Evolutionary conservation across 1,140 invertebrate species (phyloP).

Genomic region (Tetraneura akinire): DNA sequence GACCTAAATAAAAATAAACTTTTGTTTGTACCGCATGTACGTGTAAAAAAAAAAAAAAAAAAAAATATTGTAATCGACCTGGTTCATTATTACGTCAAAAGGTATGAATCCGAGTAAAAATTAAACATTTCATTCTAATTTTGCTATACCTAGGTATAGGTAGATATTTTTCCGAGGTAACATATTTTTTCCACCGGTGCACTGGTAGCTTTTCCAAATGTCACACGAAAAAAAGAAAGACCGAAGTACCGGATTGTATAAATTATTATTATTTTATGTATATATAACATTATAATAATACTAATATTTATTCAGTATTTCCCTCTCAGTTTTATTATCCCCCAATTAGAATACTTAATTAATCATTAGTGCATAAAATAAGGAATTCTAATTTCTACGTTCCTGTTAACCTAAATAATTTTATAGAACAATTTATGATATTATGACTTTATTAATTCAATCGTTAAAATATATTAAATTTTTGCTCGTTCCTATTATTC

Average conservation of each 20-base stretch:
- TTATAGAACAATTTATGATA: background rate
- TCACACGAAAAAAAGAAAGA: background rate
- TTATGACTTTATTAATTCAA: background rate
- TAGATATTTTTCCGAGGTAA: conserved; percentile 1
- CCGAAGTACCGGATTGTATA: background rate
- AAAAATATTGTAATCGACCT: conserved; percentile 34
- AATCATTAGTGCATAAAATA: background rate
- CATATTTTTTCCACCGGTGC: background rate
- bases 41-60: too few relatives aligned
- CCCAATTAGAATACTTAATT: conserved; percentile 4
- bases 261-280: conserved; percentile 13
- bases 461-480: background rate
- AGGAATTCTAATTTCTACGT: background rate
- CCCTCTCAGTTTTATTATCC: background rate
- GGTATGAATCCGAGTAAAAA: conserved; percentile 7
- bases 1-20: conserved; percentile 16
- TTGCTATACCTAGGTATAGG: background rate
- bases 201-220: background rate
- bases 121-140: conserved; percentile 21
- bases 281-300: background rate
- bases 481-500: too few relatives aligned
- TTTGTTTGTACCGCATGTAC: background rate
- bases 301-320: conserved; percentile 7
- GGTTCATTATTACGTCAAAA: conserved; percentile 21
- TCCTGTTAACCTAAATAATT: background rate